Base-by-base conservation (phyloP, 2,113 vertebrate genomes). In the Uropsilus gracilis region DNA sequence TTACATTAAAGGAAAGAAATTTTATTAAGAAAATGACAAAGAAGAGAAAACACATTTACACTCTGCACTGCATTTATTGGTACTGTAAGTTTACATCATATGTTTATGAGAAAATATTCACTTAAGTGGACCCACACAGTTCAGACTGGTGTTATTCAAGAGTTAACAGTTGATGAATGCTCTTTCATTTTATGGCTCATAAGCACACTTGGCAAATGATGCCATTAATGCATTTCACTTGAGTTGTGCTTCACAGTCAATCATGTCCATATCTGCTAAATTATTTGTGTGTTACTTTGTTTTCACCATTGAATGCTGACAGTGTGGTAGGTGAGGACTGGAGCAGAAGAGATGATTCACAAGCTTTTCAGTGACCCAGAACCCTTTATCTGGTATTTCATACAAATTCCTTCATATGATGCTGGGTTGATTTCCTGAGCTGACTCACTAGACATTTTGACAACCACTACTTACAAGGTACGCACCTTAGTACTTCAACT, bases 321-420 rank as follows among this genome's bases (percentile, higher is more conserved):
- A 73, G 94, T 80, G 69, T 16, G 48, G n/a, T n/a, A 42, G 39
- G 37, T 53, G 90, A 94, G 89, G 57, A 72, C 85, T 76, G 66
- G 84, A 39, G 84, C 95, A 94, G 97, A 97, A 97, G 87, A 95
- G 96, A 96, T 92, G 90, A 95, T 96, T 96, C 95, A 94, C 91
- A 94, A 97, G 86, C 18, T 88, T n/a, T 50, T 96, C 97, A 98
- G 97, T 97, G 97, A 98, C 97, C 98, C 96, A 93, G 96, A 86
- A 92, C 93, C 72, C 89, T 95, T 97, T 91, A 85, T 92, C 34
- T 93, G 48, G 88, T 82, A 86, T 93, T 97, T 97, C 96, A 97
- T 96, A 92, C 91, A 97, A 97, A 98, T 97, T 86, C 80, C 78
- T 95, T 68, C 59, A 94, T 86, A 95, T 87, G 97, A 97, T 89